A percentile compares a stretch with the other conserved stretches of the same genome.
These are phyloP conservation scores for Hypsopygia costalis DNA, from an alignment of 2,888 invertebrate species.

Conservation along the genomic window DNA sequence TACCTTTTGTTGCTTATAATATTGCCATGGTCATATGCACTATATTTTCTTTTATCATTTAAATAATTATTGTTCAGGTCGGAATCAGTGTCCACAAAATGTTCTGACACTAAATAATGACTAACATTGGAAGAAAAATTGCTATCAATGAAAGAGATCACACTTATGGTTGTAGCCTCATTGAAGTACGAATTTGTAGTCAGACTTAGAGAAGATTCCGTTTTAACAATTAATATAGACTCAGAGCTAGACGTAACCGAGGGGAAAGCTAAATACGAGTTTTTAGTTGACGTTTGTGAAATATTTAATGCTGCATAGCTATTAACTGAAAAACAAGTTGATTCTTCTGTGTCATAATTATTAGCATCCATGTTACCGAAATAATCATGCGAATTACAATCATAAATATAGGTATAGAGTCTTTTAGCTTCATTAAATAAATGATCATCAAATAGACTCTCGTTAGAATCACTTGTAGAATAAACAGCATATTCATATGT, in stretches of 20 bases:
- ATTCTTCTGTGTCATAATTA: background rate
- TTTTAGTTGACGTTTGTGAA: background rate
- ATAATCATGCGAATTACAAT: background rate
- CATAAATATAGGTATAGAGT: background rate
- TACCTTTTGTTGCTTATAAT: no score
- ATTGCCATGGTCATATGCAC: no score
- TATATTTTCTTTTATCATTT: no score
- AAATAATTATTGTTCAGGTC: no score
- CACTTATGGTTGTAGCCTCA: slow-evolving; percentile 25
- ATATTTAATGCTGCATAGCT: background rate
- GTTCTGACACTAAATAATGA: slow-evolving; percentile 17
- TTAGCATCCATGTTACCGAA: background rate
- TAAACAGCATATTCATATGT: background rate
- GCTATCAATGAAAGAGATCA: slow-evolving; percentile 29
- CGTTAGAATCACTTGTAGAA: background rate
- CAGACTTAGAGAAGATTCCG: slow-evolving; percentile 36
- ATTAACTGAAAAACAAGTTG: background rate
- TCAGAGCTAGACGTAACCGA: slow-evolving; percentile 25
- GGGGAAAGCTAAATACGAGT: slow-evolving; percentile 2
- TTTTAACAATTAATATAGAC: slow-evolving; percentile 31
- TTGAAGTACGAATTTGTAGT: slow-evolving; percentile 19
- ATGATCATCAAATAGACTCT: background rate
- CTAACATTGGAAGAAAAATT: slow-evolving; percentile 23
- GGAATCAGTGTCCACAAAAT: background rate
- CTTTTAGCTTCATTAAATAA: background rate